Conservation (phyloP, 1,140 invertebrate genomes). For the Psix sp. region DNA sequence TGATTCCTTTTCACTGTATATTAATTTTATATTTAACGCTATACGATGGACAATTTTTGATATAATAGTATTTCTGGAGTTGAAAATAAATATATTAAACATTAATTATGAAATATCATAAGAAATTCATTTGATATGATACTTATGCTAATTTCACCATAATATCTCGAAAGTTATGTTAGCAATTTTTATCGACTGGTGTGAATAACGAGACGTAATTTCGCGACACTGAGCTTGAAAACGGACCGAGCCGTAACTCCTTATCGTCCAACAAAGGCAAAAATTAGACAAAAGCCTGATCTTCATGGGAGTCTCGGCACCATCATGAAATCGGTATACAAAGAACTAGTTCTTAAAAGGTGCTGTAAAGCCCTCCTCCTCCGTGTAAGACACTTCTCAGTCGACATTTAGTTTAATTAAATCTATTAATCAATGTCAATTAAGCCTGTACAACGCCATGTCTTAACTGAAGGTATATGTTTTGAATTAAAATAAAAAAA, state of each 20-base stretch:
- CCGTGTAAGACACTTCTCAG: slow-evolving; percentile 67
- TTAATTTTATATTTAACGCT: too few relatives aligned
- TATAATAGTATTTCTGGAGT: too few relatives aligned
- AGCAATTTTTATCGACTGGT: too few relatives aligned
- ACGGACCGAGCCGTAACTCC: slow-evolving; percentile 11
- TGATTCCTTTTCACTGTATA: too few relatives aligned
- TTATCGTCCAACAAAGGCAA: slow-evolving; percentile 34
- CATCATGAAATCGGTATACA: slow-evolving; percentile 29
- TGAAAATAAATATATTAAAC: too few relatives aligned
- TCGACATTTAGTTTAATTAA: slow-evolving; percentile 74
- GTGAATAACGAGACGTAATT: slow-evolving; percentile 40
- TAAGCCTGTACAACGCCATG: slow-evolving; percentile 50
- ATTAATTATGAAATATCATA: too few relatives aligned
- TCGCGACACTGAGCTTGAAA: slow-evolving; percentile 27
- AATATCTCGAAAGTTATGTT: too few relatives aligned
- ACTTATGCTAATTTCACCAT: too few relatives aligned
- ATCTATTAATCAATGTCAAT: slow-evolving; percentile 77
- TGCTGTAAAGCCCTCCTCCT: slow-evolving; percentile 35
- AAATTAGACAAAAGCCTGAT: slow-evolving; percentile 48
- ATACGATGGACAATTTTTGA: too few relatives aligned
- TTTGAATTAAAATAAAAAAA: too few relatives aligned
- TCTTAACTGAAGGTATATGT: too few relatives aligned
- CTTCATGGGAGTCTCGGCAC: slow-evolving; percentile 30
- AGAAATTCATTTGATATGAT: too few relatives aligned
- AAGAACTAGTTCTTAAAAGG: slow-evolving; percentile 55